phyloP scores from a whole-genome alignment of 2,797 vertebrate species.

The Rhynchotus rufescens region DNA sequence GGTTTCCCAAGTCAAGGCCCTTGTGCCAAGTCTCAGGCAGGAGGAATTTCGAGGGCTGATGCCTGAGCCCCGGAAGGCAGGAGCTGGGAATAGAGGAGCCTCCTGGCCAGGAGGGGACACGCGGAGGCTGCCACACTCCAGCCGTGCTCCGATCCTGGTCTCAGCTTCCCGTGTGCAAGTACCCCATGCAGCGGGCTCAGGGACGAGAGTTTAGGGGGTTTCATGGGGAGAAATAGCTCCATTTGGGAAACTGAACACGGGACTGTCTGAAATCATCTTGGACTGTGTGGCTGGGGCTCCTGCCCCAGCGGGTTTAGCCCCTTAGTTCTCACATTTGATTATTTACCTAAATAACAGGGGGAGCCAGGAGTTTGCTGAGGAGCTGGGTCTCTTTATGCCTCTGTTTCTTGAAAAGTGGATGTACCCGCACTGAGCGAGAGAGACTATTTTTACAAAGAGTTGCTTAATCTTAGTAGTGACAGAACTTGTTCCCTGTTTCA shows the following conservation, averaged over 20 bases:
- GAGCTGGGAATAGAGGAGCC: not conserved
- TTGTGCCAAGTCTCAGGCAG: not conserved
- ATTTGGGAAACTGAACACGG: not conserved
- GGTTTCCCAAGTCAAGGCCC: not conserved
- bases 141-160: fast-evolving
- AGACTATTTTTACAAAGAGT: not conserved
- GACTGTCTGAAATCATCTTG: not conserved
- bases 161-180: not conserved
- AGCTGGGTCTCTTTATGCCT: not conserved
- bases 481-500: not conserved
- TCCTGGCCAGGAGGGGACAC: not conserved
- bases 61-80: not conserved
- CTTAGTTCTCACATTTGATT: not conserved
- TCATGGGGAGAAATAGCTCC: not conserved
- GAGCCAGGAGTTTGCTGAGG: not conserved
- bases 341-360: not conserved
- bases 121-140: not conserved
- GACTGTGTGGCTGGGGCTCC: not conserved
- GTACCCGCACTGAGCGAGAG: not conserved
- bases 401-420: not conserved
- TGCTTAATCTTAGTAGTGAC: not conserved
- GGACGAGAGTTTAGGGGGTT: too few species aligned
- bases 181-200: not conserved
- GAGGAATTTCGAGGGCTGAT: slow-evolving; percentile 5
- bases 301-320: not conserved